Evolutionary conservation across 2,888 invertebrate genomes (phyloP).

Genomic region (Autographa gamma): DNA sequence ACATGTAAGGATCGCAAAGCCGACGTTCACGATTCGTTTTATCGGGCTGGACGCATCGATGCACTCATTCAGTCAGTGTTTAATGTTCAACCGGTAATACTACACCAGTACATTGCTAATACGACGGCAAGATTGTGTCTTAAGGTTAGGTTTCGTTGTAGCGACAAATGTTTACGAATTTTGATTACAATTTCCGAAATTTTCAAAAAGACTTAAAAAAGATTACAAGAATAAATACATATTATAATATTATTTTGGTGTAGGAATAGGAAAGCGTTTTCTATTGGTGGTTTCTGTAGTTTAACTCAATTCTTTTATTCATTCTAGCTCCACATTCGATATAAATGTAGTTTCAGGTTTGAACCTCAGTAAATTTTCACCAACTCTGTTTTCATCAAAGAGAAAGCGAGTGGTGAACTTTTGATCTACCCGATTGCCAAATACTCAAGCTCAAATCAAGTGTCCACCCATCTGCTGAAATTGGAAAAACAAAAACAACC

Average conservation of each 20-base stretch:
- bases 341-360: no score
- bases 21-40: constrained; percentile 79
- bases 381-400: neutral
- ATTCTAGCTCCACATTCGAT: no score
- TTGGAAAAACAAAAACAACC: constrained; percentile 17
- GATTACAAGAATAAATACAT: no score
- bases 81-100: constrained; percentile 72
- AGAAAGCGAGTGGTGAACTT: neutral
- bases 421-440: constrained; percentile 1
- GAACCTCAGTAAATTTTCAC: no score
- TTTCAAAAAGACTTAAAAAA: no score
- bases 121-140: constrained; percentile 61
- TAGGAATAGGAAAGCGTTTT: no score
- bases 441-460: constrained; percentile 13
- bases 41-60: constrained; percentile 78
- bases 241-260: no score
- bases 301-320: no score
- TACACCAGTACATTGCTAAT: constrained; percentile 70
- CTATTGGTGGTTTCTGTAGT: no score
- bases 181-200: no score
- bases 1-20: constrained; percentile 66
- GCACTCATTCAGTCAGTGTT: constrained; percentile 72
- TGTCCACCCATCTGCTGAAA: neutral
- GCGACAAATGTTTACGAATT: constrained; percentile 21
- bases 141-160: constrained; percentile 55